Percentiles rank a stretch among this genome's conserved stretches.
Conservation (phyloP, 2,888 invertebrate genomes). For the Noctuana brunneofusca region DNA sequence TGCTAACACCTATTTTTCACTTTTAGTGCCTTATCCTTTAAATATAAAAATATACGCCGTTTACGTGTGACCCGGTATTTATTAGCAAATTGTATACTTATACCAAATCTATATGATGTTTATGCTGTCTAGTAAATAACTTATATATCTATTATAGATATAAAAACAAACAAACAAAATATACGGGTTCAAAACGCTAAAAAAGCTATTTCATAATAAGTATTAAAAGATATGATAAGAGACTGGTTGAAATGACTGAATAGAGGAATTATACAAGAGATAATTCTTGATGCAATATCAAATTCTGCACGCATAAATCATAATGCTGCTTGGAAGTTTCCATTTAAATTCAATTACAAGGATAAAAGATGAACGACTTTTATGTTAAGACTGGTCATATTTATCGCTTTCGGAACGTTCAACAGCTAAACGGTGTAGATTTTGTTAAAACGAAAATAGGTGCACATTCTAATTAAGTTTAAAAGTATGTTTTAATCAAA, state of each 20-base stretch:
- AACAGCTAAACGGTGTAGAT: neutral
- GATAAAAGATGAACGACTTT: constrained; percentile 5
- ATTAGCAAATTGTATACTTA: neutral
- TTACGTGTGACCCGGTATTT: neutral
- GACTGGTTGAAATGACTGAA: too few relatives aligned
- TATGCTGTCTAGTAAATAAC: neutral
- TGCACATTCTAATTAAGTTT: constrained; percentile 19
- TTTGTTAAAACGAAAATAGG: neutral
- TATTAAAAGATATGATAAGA: too few relatives aligned
- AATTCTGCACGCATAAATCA: constrained; percentile 2
- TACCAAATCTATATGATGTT: neutral
- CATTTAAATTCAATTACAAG: constrained; percentile 4
- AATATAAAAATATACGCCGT: constrained; percentile 9
- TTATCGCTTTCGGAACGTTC: neutral
- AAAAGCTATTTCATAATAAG: too few relatives aligned
- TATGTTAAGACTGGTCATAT: neutral
- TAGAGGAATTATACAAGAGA: too few relatives aligned
- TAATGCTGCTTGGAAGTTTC: constrained; percentile 1
- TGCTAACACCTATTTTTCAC: constrained; percentile 4
- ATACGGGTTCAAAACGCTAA: too few relatives aligned
- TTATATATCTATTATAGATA: neutral
- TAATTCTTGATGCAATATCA: neutral
- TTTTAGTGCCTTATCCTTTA: constrained; percentile 10
- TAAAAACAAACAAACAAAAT: too few relatives aligned
- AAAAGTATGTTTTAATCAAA: too few relatives aligned